Conservation (phyloP, 2,797 vertebrate genomes). For the Poecilia gillii region DNA sequence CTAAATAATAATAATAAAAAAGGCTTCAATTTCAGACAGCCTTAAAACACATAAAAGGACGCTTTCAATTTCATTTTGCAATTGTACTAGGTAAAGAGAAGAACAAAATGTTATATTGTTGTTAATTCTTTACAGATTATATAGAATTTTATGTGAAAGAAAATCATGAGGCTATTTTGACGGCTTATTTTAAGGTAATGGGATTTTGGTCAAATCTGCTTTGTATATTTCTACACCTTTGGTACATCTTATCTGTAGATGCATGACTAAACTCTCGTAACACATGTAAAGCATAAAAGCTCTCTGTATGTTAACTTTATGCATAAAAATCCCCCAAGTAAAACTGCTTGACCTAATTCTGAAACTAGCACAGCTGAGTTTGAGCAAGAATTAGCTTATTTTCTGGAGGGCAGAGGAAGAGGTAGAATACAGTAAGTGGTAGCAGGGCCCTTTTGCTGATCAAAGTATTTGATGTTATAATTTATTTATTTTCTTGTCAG, state of each 20-base stretch:
- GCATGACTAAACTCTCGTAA: slow-evolving; percentile 20
- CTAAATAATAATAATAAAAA: background rate
- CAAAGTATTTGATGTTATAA: slow-evolving; percentile 55
- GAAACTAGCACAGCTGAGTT: slow-evolving; percentile 51
- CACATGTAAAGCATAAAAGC: slow-evolving; percentile 22
- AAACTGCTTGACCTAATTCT: slow-evolving; percentile 49
- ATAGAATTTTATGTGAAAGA: background rate
- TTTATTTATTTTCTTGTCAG: slow-evolving; percentile 73
- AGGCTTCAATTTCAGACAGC: background rate
- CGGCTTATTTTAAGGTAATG: background rate
- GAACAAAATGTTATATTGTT: background rate
- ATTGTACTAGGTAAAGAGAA: background rate
- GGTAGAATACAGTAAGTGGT: slow-evolving; percentile 16
- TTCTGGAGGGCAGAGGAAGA: slow-evolving; percentile 17
- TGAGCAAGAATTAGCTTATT: slow-evolving; percentile 43
- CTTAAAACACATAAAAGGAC: background rate
- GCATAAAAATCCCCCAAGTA: slow-evolving; percentile 13
- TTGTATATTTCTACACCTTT: background rate
- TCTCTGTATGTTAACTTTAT: slow-evolving; percentile 30
- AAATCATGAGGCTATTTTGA: background rate
- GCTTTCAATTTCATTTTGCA: background rate
- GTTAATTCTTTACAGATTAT: background rate
- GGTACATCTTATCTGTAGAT: slow-evolving; percentile 34
- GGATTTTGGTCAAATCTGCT: background rate
- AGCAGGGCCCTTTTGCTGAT: slow-evolving; percentile 67